Base-by-base conservation (phyloP, 2,797 vertebrate genomes). In the Orestias chungarensis region DNA sequence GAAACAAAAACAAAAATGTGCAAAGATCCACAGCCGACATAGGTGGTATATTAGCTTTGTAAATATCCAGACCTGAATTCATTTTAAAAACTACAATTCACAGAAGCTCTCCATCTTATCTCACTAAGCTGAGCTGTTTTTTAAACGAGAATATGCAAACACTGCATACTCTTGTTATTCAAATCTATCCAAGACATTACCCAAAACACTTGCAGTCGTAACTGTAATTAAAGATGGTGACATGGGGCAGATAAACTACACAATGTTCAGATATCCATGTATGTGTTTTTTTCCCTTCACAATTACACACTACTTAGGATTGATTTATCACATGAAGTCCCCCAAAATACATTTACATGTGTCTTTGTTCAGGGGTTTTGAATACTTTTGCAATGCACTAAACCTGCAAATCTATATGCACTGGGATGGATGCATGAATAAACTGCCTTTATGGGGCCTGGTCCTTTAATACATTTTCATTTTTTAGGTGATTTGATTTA, bases 401-500 rank as follows among this genome's bases (percentile, higher is more conserved):
- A 12, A 64, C 47, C 72, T 9, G 9, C 71, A 54, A 64, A 12
- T 23, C 49, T 86, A 75, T 82, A 69, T 82, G 67, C 55, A 74
- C 82, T 87, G 68, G 79, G 79, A 47, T 7, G 35, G 50, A 86
- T 75, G 66, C 78, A 67, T 42, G 25, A 52, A 74, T 65, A 46
- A 66, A 70, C 52, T 68, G 79, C 78, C 92, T 90, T 92, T 88
- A 92, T 66, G 47, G 71, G 81, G 76, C 70, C 68, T 68, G 66
- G 66, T 79, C 85, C 83, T 66, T 78, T 73, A 80, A 85, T 83
- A 75, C 85, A 86, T 46, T 59, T 67, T 86, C 82, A 85, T 87
- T 88, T 86, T 79, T 77, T 47, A 64, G 75, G 50, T 89, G 85
- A 94, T 94, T 93, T 72, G 87, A 94, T 95, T 94, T 94, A 65